Conservation (phyloP, 1,140 invertebrate genomes). For the Tigriopus japonicus region DNA sequence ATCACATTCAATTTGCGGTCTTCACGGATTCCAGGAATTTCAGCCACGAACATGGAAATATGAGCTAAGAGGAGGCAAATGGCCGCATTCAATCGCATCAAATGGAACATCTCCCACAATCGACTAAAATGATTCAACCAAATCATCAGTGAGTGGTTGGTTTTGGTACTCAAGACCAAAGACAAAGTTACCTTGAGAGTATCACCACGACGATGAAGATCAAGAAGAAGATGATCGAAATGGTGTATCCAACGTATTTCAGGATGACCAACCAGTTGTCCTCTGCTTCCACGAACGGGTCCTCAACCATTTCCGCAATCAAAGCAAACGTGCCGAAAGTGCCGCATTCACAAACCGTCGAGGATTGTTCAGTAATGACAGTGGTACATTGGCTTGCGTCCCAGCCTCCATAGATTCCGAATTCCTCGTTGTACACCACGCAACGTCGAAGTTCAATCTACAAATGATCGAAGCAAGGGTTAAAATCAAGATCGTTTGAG, state of each 20-base stretch:
- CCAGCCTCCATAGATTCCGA: constrained; percentile 3
- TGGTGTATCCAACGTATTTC: neutral
- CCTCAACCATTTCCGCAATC: constrained; percentile 2
- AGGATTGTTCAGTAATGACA: constrained; percentile 5
- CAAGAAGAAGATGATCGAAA: neutral
- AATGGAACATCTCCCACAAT: constrained; percentile 11
- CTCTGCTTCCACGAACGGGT: neutral
- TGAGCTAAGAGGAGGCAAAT: constrained; percentile 1
- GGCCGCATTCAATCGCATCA: constrained; percentile 1
- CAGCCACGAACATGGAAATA: constrained; percentile 1
- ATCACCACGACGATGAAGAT: neutral
- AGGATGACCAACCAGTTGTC: neutral
- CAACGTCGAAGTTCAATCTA: constrained; percentile 2
- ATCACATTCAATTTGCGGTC: neutral
- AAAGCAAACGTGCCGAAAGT: constrained; percentile 1
- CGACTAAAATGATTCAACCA: too few species aligned
- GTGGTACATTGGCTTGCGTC: constrained; percentile 2
- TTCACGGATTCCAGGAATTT: neutral
- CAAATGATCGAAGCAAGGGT: neutral
- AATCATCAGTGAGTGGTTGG: too few species aligned
- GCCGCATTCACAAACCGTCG: constrained; percentile 6
- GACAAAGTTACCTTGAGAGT: neutral
- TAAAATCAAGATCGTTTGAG: too few species aligned
- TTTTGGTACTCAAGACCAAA: too few species aligned
- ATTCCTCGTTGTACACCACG: neutral